Base-by-base conservation (phyloP, 2,113 vertebrate genomes). In the Lepus timidus region DNA sequence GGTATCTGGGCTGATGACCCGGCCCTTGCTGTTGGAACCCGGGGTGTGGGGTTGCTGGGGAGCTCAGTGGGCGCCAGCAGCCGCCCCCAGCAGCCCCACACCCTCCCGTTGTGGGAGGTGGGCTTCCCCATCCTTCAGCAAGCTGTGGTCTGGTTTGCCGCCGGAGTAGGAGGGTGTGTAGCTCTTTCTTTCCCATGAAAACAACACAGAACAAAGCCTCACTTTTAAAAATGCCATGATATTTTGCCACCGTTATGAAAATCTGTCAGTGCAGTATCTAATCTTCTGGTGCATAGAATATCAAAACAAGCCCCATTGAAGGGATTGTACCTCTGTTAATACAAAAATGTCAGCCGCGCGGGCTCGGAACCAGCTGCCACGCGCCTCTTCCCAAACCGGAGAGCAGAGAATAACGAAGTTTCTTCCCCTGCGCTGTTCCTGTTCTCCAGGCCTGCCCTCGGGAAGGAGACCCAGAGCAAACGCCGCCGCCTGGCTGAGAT, bases 171-270 rank as follows among this genome's bases (percentile, higher is more conserved):
- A 64, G 82, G 68, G 74, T 91, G 70, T 88, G 27, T 64, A 6
- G 31, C 33, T 71, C 80, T 75, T 94, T 49, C 85, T 73, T 68
- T 84, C 71, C 95, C 97, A 67, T 96, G 96, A 96, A 97, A 97
- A 97, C 97, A 98, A 97, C 97, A 96, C 94, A 98, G 98, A 98
- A 98, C 98, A 98, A 98, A 98, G 98, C 93, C 94, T 98, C 97
- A 94, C 97, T 98, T 98, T 98, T 97, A 96, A 96, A 98, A 98
- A 97, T 93, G 97, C 97, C 97, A 19, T 88, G 97, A 92, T 98
- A 96, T 98, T 98, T 98, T 98, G 98, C 98, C 98, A 98, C 98
- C 96, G 92, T 98, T 97, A 96, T 96, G 98, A 98, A 97, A 98
- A 97, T 86, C 98, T 98, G 98, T 98, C 98, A 98, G 97, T 74